Evolutionary conservation across 2,888 invertebrate species (phyloP).

Genomic region (Theretra japonica): DNA sequence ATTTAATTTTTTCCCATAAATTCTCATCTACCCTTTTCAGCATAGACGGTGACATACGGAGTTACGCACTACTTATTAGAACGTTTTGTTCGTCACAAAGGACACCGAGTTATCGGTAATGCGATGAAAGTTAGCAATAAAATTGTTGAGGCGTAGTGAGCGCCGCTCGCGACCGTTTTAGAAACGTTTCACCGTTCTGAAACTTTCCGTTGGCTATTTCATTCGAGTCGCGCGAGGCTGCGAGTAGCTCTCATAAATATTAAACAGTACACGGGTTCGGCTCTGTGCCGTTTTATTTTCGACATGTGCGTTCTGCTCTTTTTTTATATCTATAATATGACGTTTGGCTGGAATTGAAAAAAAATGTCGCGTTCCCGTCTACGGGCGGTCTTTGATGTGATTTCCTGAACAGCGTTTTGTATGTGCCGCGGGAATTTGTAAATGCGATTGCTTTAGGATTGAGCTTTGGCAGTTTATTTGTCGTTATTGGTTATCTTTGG

Average conservation of each 20-base stretch:
- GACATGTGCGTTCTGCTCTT: slow-evolving; percentile 53
- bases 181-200: slow-evolving; percentile 54
- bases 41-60: neutral
- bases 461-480: neutral
- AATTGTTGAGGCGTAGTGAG: slow-evolving; percentile 47
- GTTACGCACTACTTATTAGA: slow-evolving; percentile 12
- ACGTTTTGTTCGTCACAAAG: slow-evolving; percentile 24
- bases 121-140: slow-evolving; percentile 56
- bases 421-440: neutral
- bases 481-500: neutral
- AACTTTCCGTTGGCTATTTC: slow-evolving; percentile 63
- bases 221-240: slow-evolving; percentile 44
- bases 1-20: neutral
- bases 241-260: slow-evolving; percentile 62
- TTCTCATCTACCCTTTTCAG: neutral
- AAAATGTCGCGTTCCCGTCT: slow-evolving; percentile 19
- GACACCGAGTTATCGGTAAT: slow-evolving; percentile 41
- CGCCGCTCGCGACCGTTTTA: slow-evolving; percentile 49
- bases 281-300: slow-evolving; percentile 58
- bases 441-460: neutral
- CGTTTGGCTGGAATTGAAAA: slow-evolving; percentile 38
- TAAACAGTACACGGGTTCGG: slow-evolving; percentile 59
- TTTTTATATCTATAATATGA: slow-evolving; percentile 48
- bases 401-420: neutral
- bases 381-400: slow-evolving; percentile 19